Base-by-base conservation (phyloP, 2,113 vertebrate genomes). In the Myrmophylax atrothorax region DNA sequence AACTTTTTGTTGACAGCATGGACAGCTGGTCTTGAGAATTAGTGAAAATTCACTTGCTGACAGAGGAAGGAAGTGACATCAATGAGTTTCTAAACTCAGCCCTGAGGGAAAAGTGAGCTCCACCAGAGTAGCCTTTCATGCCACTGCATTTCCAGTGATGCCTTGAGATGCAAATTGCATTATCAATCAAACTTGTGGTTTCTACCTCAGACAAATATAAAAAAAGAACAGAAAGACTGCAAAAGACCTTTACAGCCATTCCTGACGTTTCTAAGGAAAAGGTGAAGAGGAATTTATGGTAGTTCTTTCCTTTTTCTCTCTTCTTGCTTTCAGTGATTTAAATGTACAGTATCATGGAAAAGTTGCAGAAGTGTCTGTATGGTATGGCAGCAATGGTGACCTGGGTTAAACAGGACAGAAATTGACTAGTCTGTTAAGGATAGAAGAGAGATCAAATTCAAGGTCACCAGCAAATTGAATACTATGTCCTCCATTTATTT, bases 41-140 rank as follows among this genome's bases (percentile, higher is more conserved):
- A 98, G 98, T 98, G 97, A 98, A 98, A 98, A 98, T 97, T 98
- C 97, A 98, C 97, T 98, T 98, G 98, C 98, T 98, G 97, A 97
- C 96, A 97, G 98, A 97, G 98, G 98, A 98, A 98, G 98, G 98
- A 98, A 98, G 98, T 98, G 98, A 98, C 98, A 98, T 98, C 98
- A 98, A 98, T 98, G 98, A 98, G 97, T 94, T 98, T 97, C 96
- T 97, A 92, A 97, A 98, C 97, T 97, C 98, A 97, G 97, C 98
- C 98, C 95, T 69, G 82, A 95, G 97, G 97, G 95, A 87, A 91
- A 97, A 96, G 74, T 83, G 95, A 47, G 66, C 97, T 96, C 96
- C n/a, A 33, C 94, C 92, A 96, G 94, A 98, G 97, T 98, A 97
- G 97, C 98, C 98, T 98, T 97, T 97, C 96, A 95, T 97, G 95